phyloP scores from a whole-genome alignment of 2,113 vertebrate species.

The Prolemur simus region DNA sequence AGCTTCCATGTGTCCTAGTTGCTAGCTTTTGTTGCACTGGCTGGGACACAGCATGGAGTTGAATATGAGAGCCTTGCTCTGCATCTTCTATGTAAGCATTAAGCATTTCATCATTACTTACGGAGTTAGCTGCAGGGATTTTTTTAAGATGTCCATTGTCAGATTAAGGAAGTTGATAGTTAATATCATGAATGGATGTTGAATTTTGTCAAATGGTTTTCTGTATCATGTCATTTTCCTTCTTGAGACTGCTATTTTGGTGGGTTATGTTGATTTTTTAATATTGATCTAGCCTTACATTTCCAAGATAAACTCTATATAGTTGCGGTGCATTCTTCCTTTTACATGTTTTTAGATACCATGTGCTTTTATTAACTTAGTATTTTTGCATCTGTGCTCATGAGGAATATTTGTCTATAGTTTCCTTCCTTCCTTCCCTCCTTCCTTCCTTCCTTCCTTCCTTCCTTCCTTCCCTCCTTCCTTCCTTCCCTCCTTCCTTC shows the following conservation, averaged over 20 bases:
- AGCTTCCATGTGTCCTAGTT: background rate
- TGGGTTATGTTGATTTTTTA: background rate
- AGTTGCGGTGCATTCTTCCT: background rate
- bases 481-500: background rate
- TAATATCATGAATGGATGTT: background rate
- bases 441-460: too few species aligned
- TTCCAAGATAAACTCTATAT: background rate
- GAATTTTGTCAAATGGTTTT: background rate
- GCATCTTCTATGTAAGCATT: background rate
- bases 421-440: background rate
- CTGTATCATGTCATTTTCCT: background rate
- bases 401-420: background rate
- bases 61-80: background rate
- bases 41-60: fast-evolving
- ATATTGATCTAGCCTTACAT: background rate
- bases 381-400: background rate
- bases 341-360: background rate
- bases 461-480: background rate
- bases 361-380: background rate
- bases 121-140: background rate
- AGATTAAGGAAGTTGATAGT: background rate
- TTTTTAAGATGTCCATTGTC: background rate
- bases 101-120: background rate
- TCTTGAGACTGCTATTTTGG: background rate
- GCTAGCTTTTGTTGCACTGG: background rate